These are phyloP conservation scores for Sebastes trivittatus DNA, from an alignment of 2,797 vertebrate genomes.

Conservation along the genomic window DNA sequence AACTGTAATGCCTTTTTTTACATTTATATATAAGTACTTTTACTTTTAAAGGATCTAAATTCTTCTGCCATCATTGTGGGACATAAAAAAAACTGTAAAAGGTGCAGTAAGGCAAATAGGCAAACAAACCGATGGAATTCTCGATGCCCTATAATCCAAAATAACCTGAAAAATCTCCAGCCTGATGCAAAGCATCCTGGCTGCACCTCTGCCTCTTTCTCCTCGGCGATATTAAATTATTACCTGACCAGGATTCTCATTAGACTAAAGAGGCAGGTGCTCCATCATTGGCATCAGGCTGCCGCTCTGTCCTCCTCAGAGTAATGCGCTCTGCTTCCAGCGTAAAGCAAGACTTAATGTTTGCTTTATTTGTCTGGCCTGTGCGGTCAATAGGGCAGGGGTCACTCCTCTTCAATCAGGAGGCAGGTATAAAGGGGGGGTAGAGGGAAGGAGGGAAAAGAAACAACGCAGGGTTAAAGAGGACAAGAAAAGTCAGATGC, in stretches of 20 bases:
- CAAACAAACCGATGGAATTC: conserved; percentile 1
- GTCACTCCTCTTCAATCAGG: conserved; percentile 49
- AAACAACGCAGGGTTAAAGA: background rate
- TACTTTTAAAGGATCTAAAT: background rate
- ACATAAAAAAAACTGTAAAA: background rate
- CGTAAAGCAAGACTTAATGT: conserved; percentile 43
- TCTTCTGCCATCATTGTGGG: background rate
- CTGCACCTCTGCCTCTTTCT: conserved; percentile 37
- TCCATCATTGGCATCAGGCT: conserved; percentile 59
- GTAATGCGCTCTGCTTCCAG: conserved; percentile 32
- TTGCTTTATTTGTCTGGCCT: conserved; percentile 47
- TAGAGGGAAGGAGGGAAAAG: background rate
- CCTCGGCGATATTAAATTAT: conserved; percentile 60
- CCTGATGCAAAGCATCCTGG: conserved; percentile 20
- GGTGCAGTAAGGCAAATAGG: background rate
- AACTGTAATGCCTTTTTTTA: too few relatives aligned
- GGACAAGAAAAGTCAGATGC: background rate
- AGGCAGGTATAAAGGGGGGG: background rate
- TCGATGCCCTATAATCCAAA: conserved; percentile 25
- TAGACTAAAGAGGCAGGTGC: conserved; percentile 70
- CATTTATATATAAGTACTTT: background rate
- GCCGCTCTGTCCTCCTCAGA: conserved; percentile 24
- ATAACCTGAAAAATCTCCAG: conserved; percentile 35
- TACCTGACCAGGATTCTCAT: conserved; percentile 69
- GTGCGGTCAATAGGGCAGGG: conserved; percentile 20